Conservation (phyloP, 2,113 vertebrate species). For the Mus musculus region DNA sequence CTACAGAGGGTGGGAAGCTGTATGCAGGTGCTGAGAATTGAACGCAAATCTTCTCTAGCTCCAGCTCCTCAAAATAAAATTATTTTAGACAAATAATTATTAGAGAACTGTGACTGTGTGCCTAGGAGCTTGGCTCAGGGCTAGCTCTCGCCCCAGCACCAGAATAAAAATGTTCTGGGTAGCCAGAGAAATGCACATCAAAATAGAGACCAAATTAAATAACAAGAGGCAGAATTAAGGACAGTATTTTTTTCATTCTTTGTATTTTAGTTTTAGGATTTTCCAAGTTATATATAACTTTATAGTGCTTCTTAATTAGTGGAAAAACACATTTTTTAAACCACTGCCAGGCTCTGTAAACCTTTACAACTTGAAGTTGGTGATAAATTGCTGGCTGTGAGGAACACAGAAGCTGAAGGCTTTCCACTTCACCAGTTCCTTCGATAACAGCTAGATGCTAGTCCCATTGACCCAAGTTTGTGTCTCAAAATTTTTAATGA, state of each 20-base stretch:
- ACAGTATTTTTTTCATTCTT: background rate
- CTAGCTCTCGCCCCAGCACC: background rate
- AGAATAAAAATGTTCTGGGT: background rate
- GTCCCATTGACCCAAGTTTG: background rate
- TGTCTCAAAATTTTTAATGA: conserved; percentile 7
- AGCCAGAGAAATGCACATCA: background rate
- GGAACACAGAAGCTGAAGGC: background rate
- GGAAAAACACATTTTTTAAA: background rate
- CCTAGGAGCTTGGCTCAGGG: background rate
- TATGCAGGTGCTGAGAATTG: background rate
- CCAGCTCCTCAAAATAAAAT: background rate
- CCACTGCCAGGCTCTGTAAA: background rate
- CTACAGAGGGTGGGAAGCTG: background rate
- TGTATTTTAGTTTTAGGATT: background rate
- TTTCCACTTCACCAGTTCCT: background rate
- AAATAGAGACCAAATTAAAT: conserved; percentile 21
- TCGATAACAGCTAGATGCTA: background rate
- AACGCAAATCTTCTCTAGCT: background rate
- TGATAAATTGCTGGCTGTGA: background rate
- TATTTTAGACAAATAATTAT: background rate
- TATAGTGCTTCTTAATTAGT: background rate
- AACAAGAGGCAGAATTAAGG: background rate
- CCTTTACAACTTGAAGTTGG: background rate
- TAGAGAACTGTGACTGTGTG: background rate
- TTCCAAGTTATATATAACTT: conserved; percentile 33